Conservation (phyloP, 2,888 invertebrate species). For the Pristionchus exspectatus region DNA sequence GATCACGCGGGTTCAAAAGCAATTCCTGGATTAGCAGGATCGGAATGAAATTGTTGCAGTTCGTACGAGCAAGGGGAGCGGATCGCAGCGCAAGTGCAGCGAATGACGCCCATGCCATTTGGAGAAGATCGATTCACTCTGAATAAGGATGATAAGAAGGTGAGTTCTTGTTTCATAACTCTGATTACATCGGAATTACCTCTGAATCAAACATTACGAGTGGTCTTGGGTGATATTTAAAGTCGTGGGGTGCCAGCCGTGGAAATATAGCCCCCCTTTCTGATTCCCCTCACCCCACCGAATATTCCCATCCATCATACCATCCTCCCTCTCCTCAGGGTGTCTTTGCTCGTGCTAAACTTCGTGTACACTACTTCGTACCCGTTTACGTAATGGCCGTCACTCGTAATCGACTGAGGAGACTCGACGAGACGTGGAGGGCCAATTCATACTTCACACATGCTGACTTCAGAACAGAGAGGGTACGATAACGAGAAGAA, state of each 20-base stretch:
- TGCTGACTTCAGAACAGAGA: conserved; percentile 8
- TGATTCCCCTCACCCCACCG: background rate
- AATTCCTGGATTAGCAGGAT: background rate
- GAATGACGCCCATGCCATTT: background rate
- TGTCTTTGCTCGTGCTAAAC: conserved; percentile 32
- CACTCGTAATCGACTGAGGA: background rate
- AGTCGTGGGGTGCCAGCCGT: no score
- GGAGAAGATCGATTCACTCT: conserved; percentile 16
- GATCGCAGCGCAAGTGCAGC: conserved; percentile 7
- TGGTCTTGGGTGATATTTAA: no score
- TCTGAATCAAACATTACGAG: no score
- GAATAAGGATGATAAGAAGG: conserved; percentile 36
- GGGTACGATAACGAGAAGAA: background rate
- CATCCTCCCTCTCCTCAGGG: background rate
- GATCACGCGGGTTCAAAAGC: no score
- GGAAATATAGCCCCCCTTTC: background rate
- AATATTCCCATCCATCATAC: background rate
- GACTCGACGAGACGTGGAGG: background rate
- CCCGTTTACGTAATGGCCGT: conserved; percentile 1
- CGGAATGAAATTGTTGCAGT: background rate
- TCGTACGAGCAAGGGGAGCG: conserved; percentile 36
- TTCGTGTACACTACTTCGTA: conserved; percentile 42
- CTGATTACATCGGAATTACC: no score
- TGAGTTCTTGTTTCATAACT: background rate
- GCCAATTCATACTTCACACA: background rate